Percentiles rank a stretch among this genome's conserved stretches.
Conservation (phyloP, 2,888 invertebrate genomes). For the Siphlonurus alternatus region DNA sequence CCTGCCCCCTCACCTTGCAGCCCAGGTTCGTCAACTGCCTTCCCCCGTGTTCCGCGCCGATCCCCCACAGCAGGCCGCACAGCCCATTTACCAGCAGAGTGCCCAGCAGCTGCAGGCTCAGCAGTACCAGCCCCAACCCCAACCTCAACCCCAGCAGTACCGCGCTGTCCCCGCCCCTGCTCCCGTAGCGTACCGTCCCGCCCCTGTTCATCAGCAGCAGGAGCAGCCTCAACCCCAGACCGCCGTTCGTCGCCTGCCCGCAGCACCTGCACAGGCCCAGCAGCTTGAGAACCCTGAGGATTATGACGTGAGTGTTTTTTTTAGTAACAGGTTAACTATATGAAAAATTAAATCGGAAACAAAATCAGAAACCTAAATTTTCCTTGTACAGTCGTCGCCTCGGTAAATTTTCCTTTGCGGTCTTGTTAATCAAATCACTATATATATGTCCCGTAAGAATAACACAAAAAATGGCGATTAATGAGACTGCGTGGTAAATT, state of each 20-base stretch:
- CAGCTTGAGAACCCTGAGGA: neutral
- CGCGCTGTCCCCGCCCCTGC: neutral
- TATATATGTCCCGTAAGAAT: too few relatives aligned
- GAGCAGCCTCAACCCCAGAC: neutral
- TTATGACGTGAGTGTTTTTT: slow-evolving; percentile 1
- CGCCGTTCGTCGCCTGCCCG: neutral
- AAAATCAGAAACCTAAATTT: too few relatives aligned
- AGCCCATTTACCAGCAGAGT: neutral
- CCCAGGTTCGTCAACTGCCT: neutral
- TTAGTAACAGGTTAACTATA: too few relatives aligned
- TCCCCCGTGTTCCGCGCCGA: neutral
- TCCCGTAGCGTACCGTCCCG: neutral
- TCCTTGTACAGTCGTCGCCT: too few relatives aligned
- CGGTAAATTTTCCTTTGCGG: too few relatives aligned
- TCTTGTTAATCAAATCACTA: too few relatives aligned
- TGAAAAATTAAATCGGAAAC: too few relatives aligned
- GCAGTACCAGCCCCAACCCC: neutral
- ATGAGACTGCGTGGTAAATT: too few relatives aligned
- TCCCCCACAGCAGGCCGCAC: neutral
- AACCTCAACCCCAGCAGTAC: neutral
- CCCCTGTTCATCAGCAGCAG: neutral
- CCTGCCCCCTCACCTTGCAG: neutral
- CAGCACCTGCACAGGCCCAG: neutral
- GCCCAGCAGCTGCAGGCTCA: neutral
- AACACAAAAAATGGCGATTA: too few relatives aligned